Evolutionary conservation across 2,888 invertebrate species (phyloP).

Genomic region (Drosophila anomalata): DNA sequence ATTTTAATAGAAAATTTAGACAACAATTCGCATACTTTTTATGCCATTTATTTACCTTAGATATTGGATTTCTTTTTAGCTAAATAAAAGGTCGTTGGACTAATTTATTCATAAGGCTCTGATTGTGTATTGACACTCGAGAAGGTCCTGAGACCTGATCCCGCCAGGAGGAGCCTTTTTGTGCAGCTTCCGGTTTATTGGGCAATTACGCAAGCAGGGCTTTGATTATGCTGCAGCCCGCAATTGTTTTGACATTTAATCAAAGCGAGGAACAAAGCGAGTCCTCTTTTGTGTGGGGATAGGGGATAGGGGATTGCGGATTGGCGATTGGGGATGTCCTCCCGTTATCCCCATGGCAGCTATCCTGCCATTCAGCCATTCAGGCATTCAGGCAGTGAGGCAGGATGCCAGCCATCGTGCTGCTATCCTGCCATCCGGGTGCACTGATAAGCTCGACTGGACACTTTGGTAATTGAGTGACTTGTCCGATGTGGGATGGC

Average conservation of each 20-base stretch:
- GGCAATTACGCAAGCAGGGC: constrained; percentile 73
- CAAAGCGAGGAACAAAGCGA: constrained; percentile 60
- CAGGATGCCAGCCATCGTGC: background rate
- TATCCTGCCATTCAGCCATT: constrained; percentile 12
- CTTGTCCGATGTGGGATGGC: constrained; percentile 44
- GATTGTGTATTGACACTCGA: constrained; percentile 12
- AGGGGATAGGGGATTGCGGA: background rate
- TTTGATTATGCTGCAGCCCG: constrained; percentile 71
- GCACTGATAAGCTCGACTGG: constrained; percentile 69
- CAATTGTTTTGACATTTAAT: constrained; percentile 78
- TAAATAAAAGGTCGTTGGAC: background rate
- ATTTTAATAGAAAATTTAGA: background rate
- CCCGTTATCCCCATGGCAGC: background rate
- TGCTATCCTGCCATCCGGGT: constrained; percentile 12
- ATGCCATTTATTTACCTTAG: background rate
- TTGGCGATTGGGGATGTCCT: constrained; percentile 4
- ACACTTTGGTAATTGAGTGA: constrained; percentile 76
- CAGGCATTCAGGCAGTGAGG: constrained; percentile 4
- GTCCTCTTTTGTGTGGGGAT: background rate
- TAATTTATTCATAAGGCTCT: constrained; percentile 15
- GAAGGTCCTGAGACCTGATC: background rate
- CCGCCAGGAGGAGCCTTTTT: constrained; percentile 15
- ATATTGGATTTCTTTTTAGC: background rate
- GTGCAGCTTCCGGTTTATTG: constrained; percentile 72
- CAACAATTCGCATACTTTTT: background rate